phyloP scores from a whole-genome alignment of 2,113 vertebrate genomes.

The Pseudopipra pipra region DNA sequence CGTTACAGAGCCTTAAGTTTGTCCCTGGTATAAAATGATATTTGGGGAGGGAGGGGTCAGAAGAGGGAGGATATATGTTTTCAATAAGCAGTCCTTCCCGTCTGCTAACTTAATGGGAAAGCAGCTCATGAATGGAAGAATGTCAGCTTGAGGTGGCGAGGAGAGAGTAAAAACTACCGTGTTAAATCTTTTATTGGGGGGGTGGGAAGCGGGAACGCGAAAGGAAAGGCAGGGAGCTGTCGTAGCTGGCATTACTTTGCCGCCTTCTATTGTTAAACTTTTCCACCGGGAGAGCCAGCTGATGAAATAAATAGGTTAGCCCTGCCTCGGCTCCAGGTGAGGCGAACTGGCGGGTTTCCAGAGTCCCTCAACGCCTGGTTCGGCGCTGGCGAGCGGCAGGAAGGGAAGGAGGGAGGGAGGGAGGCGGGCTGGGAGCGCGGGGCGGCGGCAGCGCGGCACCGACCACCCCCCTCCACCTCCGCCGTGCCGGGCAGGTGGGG shows the following conservation, averaged over 20 bases:
- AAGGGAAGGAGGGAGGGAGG: not conserved
- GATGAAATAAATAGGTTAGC: constrained; percentile 33
- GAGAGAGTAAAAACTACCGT: not conserved
- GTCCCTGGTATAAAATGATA: constrained; percentile 13
- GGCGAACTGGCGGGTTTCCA: not conserved
- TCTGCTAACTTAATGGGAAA: constrained; percentile 23
- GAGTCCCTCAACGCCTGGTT: not conserved
- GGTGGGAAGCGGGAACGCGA: not conserved
- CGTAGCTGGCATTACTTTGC: not conserved
- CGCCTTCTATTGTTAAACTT: constrained; percentile 68
- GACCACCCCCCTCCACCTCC: not conserved
- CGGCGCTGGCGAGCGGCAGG: not conserved
- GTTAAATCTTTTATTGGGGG: not conserved
- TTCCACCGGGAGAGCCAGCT: constrained; percentile 36
- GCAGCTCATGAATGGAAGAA: not conserved
- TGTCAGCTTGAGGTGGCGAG: not conserved
- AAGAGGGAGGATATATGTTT: not conserved
- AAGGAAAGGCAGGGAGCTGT: not conserved
- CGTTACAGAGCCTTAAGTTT: constrained; percentile 3
- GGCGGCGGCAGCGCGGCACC: not conserved
- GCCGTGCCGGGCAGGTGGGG: not conserved
- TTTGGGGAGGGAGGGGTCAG: not conserved
- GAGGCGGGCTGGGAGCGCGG: not conserved
- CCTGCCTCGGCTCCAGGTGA: not conserved
- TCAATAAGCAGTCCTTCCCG: constrained; percentile 10